Percentiles rank a stretch among this genome's conserved stretches.
These are phyloP conservation scores for Cerastoderma edule DNA, from an alignment of 2,888 invertebrate genomes.

Conservation along the genomic window DNA sequence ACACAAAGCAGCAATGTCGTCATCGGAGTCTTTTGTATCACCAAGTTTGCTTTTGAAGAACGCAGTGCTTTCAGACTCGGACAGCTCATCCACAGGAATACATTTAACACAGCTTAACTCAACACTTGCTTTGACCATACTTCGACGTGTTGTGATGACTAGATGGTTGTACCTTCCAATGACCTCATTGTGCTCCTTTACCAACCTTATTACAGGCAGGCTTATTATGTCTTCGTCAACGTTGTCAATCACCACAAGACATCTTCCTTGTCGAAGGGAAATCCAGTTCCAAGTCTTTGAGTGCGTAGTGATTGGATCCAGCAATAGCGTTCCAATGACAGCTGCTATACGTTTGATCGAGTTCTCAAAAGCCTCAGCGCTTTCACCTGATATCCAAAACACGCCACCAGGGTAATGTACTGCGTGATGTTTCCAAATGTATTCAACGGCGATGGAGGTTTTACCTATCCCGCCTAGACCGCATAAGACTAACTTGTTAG, in stretches of 20 bases:
- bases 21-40: not conserved
- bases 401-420: slow-evolving; percentile 42
- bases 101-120: not conserved
- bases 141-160: not conserved
- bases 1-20: not conserved
- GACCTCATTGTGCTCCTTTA: not conserved
- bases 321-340: not conserved
- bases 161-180: not conserved
- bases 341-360: slow-evolving; percentile 29
- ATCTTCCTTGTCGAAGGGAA: slow-evolving; percentile 7
- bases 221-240: slow-evolving; percentile 35
- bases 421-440: slow-evolving; percentile 36
- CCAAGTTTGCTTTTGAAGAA: not conserved
- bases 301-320: not conserved
- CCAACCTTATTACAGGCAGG: not conserved
- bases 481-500: slow-evolving; percentile 31
- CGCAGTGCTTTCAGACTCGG: not conserved
- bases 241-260: slow-evolving; percentile 50
- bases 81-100: not conserved
- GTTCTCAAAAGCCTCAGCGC: slow-evolving; percentile 30
- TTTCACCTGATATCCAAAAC: slow-evolving; percentile 51
- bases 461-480: slow-evolving; percentile 52
- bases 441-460: slow-evolving; percentile 49
- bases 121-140: not conserved
- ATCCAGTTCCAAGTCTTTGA: slow-evolving; percentile 30